Conservation (phyloP, 2,797 vertebrate species). For the Aulostomus chinensis region DNA sequence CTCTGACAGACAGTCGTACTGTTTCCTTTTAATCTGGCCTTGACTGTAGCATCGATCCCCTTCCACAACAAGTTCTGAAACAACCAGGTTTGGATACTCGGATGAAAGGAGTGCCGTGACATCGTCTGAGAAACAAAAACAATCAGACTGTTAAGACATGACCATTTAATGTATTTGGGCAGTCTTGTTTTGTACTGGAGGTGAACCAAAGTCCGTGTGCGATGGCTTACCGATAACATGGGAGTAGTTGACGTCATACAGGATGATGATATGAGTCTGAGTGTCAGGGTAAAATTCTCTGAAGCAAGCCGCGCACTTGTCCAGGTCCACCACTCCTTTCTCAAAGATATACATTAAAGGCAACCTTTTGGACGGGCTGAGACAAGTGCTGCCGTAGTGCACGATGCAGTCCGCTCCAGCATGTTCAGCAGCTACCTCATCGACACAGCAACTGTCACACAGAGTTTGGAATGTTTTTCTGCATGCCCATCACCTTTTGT, state of each 20-base stretch:
- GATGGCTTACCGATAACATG: constrained; percentile 68
- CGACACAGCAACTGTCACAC: constrained; percentile 91
- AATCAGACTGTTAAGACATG: not conserved
- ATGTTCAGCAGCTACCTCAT: constrained; percentile 92
- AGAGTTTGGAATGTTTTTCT: no score
- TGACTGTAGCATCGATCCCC: constrained; percentile 59
- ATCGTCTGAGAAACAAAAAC: constrained; percentile 51
- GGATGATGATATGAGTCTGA: constrained; percentile 78
- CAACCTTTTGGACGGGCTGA: constrained; percentile 87
- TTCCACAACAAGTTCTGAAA: constrained; percentile 69
- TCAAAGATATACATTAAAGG: constrained; percentile 84
- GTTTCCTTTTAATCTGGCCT: constrained; percentile 15
- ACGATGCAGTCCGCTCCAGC: constrained; percentile 84
- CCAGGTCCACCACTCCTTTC: constrained; percentile 70
- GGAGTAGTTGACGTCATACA: constrained; percentile 88
- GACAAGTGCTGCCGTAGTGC: constrained; percentile 92
- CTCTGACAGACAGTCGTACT: constrained; percentile 1
- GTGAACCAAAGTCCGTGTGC: not conserved
- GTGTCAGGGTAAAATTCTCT: constrained; percentile 79
- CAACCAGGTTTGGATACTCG: constrained; percentile 73
- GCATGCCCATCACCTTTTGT: no score
- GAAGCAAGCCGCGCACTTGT: constrained; percentile 80
- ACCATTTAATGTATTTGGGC: not conserved
- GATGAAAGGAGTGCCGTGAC: constrained; percentile 56
- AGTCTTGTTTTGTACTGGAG: not conserved